Base-by-base conservation (phyloP, 2,797 vertebrate species). In the Helostoma temminkii region DNA sequence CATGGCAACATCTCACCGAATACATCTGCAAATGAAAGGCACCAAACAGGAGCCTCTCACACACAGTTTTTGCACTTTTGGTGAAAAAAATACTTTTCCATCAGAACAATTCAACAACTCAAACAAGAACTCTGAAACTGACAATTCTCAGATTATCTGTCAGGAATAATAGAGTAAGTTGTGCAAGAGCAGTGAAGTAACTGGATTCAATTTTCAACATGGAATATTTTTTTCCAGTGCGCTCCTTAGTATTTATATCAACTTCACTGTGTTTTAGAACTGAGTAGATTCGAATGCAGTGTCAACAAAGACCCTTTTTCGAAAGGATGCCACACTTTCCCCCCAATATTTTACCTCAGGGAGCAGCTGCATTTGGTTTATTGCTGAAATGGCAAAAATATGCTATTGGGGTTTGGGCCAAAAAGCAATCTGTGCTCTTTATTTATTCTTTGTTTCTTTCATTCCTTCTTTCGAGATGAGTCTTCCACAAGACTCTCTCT, bases 351-450 rank as follows among this genome's bases (percentile, higher is more conserved):
- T 78, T 56, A 76, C 76, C 74, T 77, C 61, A 58, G 78, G 74
- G 79, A 90, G 71, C 84, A 87, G 80, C 88, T 91, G 85, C 50
- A 53, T 28, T 76, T 70, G 58, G 74, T 86, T 89, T 89, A 82
- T 80, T 90, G 86, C 86, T 90, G 87, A 90, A 65, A 50, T 82
- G 66, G 82, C 87, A 74, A 78, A 87, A 87, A 78, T 74, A 58
- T 66, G 53, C 78, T 37, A 71, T 48, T 78, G 70, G 76, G 54
- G 50, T 66, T n/a, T 0, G 11, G 12, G 80, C 88, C 86, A 86
- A 82, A 88, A 81, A 80, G 76, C 76, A 87, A 85, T 85, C 74
- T 86, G 65, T 54, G 36, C 62, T 86, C 80, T 80, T 86, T 88
- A 82, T 84, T 88, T 88, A 81, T 87, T 74, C 78, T 83, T 83